Evolutionary conservation across 2,797 vertebrate genomes (phyloP), one percentile per base, ranked within the genome.

Genomic region (Enoplosus armatus): DNA sequence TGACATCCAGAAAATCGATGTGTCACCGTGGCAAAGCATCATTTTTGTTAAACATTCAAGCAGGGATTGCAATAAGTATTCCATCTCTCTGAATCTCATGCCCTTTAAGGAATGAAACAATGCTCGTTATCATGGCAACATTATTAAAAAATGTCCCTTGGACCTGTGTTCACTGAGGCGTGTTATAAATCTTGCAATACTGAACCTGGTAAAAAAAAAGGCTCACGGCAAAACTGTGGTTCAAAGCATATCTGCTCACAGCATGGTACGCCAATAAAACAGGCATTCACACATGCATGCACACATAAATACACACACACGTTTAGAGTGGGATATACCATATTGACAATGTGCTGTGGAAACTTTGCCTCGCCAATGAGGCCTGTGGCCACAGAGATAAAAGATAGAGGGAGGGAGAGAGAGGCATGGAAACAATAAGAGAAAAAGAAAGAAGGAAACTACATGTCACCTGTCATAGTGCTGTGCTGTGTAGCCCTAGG

Each of bases 391-490:
- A 75, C 54, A 37, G 37, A 88, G 83, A 85, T 85, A 66, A 80
- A 86, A 86, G 68, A 88, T 72, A 45, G 24, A 51, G 10, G 11
- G 26, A 47, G 62, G 8, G 48, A 43, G 62, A 69, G 41, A 72
- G 66, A 54, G 66, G 80, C 27, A 72, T 22, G 56, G 48, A 51
- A 60, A 47, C 72, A 63, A 85, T 83, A 76, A 77, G 53, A 64
- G 64, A 77, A 56, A 56, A 60, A 60, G 43, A 72, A 62, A 67
- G 71, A 54, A 45, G 45, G 71, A 81, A 82, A 82, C 68, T 43
- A 78, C 63, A 83, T 84, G 79, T 87, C 80, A 93, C 88, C 92
- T 88, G 88, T 89, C 87, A 90, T 24, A 56, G 62, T 39, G 82
- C 58, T 75, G 58, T 58, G 64, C 86, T 75, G 68, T 61, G 62